Percentiles rank a stretch among this genome's conserved stretches.
Conservation (phyloP, 1,140 invertebrate species). For the Phymastichus coffea region DNA sequence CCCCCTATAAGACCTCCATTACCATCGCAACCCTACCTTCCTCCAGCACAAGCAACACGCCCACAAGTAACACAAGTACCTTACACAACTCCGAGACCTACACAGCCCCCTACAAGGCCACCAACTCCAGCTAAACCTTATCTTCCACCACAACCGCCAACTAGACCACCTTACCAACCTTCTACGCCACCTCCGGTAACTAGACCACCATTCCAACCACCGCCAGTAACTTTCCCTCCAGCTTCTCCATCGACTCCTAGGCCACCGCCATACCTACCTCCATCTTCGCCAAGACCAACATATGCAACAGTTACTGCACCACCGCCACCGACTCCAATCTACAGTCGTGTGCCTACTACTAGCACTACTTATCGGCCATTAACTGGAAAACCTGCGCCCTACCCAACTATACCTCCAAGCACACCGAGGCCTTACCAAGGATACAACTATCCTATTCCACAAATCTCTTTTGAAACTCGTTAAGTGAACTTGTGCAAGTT, state of each 20-base stretch:
- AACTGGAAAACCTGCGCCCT: slow-evolving; percentile 38
- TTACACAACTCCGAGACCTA: not conserved
- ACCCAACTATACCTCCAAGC: slow-evolving; percentile 45
- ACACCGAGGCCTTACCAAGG: slow-evolving; percentile 40
- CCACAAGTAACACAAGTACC: slow-evolving; percentile 6
- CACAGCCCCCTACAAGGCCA: not conserved
- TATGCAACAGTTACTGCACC: slow-evolving; percentile 39
- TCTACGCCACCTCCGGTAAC: not conserved
- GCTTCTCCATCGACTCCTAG: slow-evolving; percentile 22
- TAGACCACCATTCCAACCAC: slow-evolving; percentile 1
- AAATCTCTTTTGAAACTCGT: slow-evolving; percentile 46
- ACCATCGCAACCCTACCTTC: slow-evolving; percentile 10
- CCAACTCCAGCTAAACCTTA: slow-evolving; percentile 13
- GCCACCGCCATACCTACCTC: slow-evolving; percentile 44
- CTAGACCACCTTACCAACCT: not conserved
- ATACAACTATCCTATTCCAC: slow-evolving; percentile 50
- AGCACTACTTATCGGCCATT: slow-evolving; percentile 30
- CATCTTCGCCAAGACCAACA: slow-evolving; percentile 38
- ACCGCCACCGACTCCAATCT: slow-evolving; percentile 42
- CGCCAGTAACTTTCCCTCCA: slow-evolving; percentile 14
- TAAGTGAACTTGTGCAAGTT: slow-evolving; percentile 30
- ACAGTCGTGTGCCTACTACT: slow-evolving; percentile 42
- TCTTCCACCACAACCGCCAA: slow-evolving; percentile 14
- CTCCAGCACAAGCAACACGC: slow-evolving; percentile 16
- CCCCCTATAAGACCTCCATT: slow-evolving; percentile 5